Evolutionary conservation across 2,888 invertebrate genomes (phyloP).

Genomic region (Callinectes sapidus): DNA sequence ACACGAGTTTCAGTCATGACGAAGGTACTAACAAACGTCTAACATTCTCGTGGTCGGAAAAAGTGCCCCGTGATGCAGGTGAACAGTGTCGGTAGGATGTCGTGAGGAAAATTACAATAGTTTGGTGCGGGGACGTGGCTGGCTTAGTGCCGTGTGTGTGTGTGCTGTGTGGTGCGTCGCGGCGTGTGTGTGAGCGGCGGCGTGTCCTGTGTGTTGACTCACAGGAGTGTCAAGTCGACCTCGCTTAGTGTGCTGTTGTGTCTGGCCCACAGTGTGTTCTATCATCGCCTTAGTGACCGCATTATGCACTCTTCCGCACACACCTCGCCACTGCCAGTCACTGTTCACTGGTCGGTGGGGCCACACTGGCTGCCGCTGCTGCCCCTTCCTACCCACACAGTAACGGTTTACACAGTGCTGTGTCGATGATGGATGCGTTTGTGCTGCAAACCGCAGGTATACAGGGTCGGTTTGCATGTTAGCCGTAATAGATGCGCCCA

Average conservation of each 20-base stretch:
- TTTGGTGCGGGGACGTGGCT: constrained; percentile 41
- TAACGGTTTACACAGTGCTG: constrained; percentile 7
- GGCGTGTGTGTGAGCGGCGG: constrained; percentile 55
- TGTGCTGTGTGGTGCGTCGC: constrained; percentile 49
- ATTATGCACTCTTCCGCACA: constrained; percentile 1
- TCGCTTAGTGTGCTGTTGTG: not conserved
- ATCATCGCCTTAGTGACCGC: constrained; percentile 9
- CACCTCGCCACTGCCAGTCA: constrained; percentile 4
- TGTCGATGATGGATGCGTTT: constrained; percentile 21
- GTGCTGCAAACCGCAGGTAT: constrained; percentile 26
- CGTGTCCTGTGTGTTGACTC: constrained; percentile 42
- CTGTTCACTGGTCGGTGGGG: constrained; percentile 10
- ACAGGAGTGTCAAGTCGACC: not conserved
- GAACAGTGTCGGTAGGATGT: constrained; percentile 45
- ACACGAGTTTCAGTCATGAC: constrained; percentile 70
- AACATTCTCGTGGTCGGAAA: constrained; percentile 65
- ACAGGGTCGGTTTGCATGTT: constrained; percentile 18
- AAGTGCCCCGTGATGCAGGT: constrained; percentile 61
- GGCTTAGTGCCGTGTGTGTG: constrained; percentile 53
- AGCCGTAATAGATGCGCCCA: not conserved
- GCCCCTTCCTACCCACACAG: not conserved
- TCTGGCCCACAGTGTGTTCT: constrained; percentile 22
- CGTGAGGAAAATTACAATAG: constrained; percentile 44
- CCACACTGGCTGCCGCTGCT: not conserved
- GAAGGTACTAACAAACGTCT: constrained; percentile 61